A percentile compares a stretch with the other conserved stretches of the same genome.
These are phyloP conservation scores for Chinchilla lanigera DNA, from an alignment of 2,113 vertebrate genomes.

Conservation along the genomic window DNA sequence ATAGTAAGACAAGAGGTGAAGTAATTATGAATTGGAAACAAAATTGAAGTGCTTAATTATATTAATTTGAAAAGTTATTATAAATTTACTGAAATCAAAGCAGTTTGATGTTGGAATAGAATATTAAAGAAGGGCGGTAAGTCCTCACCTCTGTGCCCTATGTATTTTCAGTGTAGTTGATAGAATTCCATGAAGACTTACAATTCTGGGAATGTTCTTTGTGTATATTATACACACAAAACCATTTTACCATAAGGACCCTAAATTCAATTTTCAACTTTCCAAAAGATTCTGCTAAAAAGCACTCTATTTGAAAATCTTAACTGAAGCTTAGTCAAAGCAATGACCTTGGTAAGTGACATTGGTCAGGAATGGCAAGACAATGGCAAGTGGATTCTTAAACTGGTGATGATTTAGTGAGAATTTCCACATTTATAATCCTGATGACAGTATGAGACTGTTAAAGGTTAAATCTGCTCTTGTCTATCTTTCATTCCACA, in stretches of 20 bases:
- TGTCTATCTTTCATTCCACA: not conserved
- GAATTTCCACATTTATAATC: not conserved
- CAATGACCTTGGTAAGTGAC: not conserved
- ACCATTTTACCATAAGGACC: not conserved
- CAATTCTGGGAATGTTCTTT: not conserved
- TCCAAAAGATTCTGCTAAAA: not conserved
- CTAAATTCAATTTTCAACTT: not conserved
- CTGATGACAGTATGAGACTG: not conserved
- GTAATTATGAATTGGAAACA: not conserved
- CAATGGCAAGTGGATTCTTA: not conserved
- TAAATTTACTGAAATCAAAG: not conserved
- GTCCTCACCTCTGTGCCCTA: not conserved
- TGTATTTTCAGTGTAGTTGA: not conserved
- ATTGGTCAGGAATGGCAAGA: not conserved
- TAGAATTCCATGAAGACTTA: not conserved
- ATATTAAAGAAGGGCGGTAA: not conserved
- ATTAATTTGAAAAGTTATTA: not conserved
- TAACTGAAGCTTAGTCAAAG: not conserved
- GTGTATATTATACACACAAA: not conserved
- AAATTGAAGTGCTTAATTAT: not conserved
- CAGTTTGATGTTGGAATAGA: not conserved
- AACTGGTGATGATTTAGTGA: not conserved
- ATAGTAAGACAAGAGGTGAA: not conserved
- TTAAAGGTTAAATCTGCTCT: not conserved
- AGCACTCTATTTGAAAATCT: not conserved